A percentile compares a stretch with the other conserved stretches of the same genome.
phyloP scores from a whole-genome alignment of 2,797 vertebrate genomes.

The Chaetodon trifasciatus region DNA sequence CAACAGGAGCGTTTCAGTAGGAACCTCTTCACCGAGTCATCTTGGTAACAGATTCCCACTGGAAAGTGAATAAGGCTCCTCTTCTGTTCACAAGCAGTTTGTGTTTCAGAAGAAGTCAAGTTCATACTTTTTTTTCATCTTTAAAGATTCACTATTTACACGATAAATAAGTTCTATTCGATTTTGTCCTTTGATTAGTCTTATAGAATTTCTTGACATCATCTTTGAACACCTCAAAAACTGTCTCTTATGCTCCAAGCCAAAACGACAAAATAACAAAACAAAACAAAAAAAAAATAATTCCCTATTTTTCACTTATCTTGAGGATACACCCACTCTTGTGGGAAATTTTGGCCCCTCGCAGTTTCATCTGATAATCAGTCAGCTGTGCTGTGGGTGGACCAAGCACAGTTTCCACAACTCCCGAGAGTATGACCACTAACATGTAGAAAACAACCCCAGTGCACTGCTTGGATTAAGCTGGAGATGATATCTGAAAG shows the following conservation, averaged over 20 bases:
- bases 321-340: conserved; percentile 45
- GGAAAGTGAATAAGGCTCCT: conserved; percentile 82
- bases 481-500: conserved; percentile 52
- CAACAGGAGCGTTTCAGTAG: conserved; percentile 75
- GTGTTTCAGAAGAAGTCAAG: conserved; percentile 84
- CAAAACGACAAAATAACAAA: conserved; percentile 54
- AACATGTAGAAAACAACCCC: conserved; percentile 48
- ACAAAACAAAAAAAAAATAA: conserved; percentile 18
- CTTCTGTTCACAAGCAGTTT: conserved; percentile 80
- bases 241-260: conserved; percentile 55
- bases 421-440: conserved; percentile 43
- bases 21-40: conserved; percentile 67
- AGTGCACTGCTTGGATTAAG: conserved; percentile 44
- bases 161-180: conserved; percentile 85
- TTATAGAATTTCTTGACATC: conserved; percentile 85
- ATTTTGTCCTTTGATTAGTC: conserved; percentile 75
- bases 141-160: conserved; percentile 87
- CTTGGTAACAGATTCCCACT: conserved; percentile 71
- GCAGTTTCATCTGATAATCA: conserved; percentile 46
- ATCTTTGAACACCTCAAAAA: conserved; percentile 81
- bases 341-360: conserved; percentile 45
- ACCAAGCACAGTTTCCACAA: conserved; percentile 36
- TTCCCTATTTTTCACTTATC: conserved; percentile 32
- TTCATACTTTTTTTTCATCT: conserved; percentile 74
- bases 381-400: conserved; percentile 43